Evolutionary conservation across 2,797 vertebrate genomes (phyloP).

Genomic region (Macropus fuliginosus): DNA sequence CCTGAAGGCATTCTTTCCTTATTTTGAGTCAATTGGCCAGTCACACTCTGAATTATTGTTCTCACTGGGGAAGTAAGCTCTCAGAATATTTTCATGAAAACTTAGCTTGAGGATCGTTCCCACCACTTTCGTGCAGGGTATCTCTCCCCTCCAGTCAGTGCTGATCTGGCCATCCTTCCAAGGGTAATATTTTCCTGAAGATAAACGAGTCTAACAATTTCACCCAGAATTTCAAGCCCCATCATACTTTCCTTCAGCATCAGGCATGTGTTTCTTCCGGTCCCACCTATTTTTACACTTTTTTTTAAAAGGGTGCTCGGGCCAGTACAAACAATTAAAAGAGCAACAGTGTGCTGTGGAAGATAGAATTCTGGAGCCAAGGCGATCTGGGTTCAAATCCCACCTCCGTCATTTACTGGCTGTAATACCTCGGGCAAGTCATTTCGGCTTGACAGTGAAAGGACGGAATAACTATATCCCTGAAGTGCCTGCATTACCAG

Average conservation of each 20-base stretch:
- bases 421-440: background rate
- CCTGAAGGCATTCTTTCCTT: background rate
- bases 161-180: constrained; percentile 67
- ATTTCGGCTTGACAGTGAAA: background rate
- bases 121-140: background rate
- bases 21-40: background rate
- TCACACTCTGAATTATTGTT: background rate
- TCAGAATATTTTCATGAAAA: constrained; percentile 68
- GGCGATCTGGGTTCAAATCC: background rate
- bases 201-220: constrained; percentile 76
- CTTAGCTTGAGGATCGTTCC: background rate
- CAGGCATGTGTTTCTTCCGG: constrained; percentile 72
- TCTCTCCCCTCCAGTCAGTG: constrained; percentile 24
- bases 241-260: constrained; percentile 71
- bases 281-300: constrained; percentile 80
- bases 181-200: constrained; percentile 78
- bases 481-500: background rate
- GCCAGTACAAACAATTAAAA: constrained; percentile 79
- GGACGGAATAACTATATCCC: background rate
- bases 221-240: constrained; percentile 58
- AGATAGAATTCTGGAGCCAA: background rate
- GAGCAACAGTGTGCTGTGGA: background rate
- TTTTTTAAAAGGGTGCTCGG: constrained; percentile 68
- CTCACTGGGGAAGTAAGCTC: background rate
- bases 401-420: background rate